A percentile compares a stretch with the other conserved stretches of the same genome.
These are phyloP conservation scores for Drosophila setifemur DNA, from an alignment of 1,140 invertebrate species.

Conservation along the genomic window DNA sequence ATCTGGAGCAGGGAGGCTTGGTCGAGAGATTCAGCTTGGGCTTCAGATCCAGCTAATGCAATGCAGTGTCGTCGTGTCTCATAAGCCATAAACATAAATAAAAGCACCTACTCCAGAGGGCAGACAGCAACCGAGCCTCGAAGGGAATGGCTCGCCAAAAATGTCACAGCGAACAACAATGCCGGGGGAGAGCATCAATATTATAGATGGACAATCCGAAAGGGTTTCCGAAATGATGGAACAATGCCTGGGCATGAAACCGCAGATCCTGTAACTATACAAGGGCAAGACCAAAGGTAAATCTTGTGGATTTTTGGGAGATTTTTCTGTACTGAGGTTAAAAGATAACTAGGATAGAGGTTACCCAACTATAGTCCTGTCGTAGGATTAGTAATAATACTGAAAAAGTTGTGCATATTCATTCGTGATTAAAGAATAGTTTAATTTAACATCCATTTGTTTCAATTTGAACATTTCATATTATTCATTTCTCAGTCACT, in stretches of 20 bases:
- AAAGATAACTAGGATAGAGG: neutral
- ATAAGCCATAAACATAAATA: conserved; percentile 81
- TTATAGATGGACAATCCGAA: conserved; percentile 41
- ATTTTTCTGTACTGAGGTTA: neutral
- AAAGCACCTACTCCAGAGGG: conserved; percentile 63
- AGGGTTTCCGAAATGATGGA: conserved; percentile 36
- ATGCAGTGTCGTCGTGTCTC: conserved; percentile 73
- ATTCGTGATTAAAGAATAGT: too few species aligned
- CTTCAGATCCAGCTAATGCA: conserved; percentile 53
- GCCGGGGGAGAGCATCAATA: conserved; percentile 34
- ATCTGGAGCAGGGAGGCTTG: conserved; percentile 43
- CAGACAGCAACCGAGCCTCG: neutral
- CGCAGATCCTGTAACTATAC: neutral
- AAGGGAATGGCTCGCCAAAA: conserved; percentile 46
- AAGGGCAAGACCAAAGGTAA: conserved; percentile 5
- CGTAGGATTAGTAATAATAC: too few species aligned
- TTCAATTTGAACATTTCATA: too few species aligned
- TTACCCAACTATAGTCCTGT: neutral
- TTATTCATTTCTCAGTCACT: too few species aligned
- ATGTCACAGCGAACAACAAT: conserved; percentile 45
- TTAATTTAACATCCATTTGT: too few species aligned
- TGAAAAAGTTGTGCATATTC: too few species aligned
- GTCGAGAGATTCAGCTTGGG: neutral
- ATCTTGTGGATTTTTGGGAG: conserved; percentile 1
- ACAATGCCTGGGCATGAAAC: conserved; percentile 37